Base-by-base conservation (phyloP, 2,888 invertebrate species). In the Aplocera efformata region DNA sequence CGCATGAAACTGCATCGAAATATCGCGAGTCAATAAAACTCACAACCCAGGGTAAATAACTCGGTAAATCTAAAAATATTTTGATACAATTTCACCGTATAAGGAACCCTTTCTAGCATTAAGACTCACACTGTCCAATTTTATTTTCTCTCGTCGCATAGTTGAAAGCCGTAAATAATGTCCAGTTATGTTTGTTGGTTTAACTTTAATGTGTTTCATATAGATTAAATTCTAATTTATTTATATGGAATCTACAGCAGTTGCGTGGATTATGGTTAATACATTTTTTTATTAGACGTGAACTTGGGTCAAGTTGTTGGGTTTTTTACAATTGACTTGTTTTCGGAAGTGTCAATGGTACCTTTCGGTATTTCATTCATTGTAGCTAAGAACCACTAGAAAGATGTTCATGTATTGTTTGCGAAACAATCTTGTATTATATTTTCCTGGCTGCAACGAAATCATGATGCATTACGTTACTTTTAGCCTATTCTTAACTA, bases 121-220 rank as follows among this genome's bases (percentile, higher is more conserved):
- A 25, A 17, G 10, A 33, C 40, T 26, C 33, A 11, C 8, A 23
- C 35, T 35, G 32, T 7, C 20, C 10, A 38, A 9, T 51, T 47
- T 44, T 47, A 32, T 42, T 34, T 32, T 33, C 35, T 62, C 63
- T 62, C 61, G 56, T 55, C 55, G 70, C 67, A 67, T 78, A 74
- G 67, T 72, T 71, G 50, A 60, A 41, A 58, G 57, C 69, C 79
- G 67, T 84, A 84, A 85, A 84, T 82, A 79, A 79, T 63, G 59
- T 42, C 66, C 67, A 58, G 70, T 80, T 80, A 77, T 77, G 63
- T 79, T 79, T 84, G 82, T 83, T 85, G 79, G 82, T 83, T 81
- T 80, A 73, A 72, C 63, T 63, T 70, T 74, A 74, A 77, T 67
- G 71, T 67, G 69, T 76, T 75, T 76, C 73, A 69, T 78, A 72